Conservation (phyloP, 2,888 invertebrate genomes). For the Epirrhoe alternata region DNA sequence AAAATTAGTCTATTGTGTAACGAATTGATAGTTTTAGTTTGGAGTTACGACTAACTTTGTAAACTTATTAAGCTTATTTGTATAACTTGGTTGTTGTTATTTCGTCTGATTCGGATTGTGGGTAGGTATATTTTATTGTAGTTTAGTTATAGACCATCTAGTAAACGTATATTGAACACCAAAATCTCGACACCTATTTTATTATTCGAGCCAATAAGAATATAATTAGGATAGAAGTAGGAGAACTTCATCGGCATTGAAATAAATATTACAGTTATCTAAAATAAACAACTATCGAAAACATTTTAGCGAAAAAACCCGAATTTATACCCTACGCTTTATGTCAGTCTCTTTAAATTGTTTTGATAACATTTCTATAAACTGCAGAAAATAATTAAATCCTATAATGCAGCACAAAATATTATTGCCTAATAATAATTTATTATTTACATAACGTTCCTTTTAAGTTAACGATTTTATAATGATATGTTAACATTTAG, state of each 20-base stretch:
- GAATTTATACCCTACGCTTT: conserved; percentile 35
- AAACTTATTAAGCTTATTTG: conserved; percentile 70
- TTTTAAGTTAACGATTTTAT: conserved; percentile 27
- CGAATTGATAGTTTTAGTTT: conserved; percentile 63
- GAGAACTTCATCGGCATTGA: conserved; percentile 4
- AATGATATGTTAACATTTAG: conserved; percentile 13
- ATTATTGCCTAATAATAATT: conserved; percentile 28
- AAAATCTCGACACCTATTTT: conserved; percentile 26
- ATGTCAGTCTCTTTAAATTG: conserved; percentile 16
- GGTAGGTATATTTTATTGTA: conserved; percentile 65
- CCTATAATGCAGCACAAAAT: conserved; percentile 35
- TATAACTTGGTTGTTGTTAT: conserved; percentile 75
- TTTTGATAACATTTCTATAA: conserved; percentile 7
- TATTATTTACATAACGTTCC: conserved; percentile 39
- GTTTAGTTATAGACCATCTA: conserved; percentile 26
- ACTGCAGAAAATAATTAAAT: conserved; percentile 15
- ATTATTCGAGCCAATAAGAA: conserved; percentile 10
- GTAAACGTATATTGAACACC: conserved; percentile 31
- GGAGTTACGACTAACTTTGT: conserved; percentile 64
- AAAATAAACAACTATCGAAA: conserved; percentile 12
- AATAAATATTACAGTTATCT: background rate
- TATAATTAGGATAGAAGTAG: conserved; percentile 2
- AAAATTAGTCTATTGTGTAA: conserved; percentile 74
- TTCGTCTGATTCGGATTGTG: conserved; percentile 63
- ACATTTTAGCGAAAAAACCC: conserved; percentile 25